Evolutionary conservation across 2,888 invertebrate species (phyloP).

Genomic region (Hyppa rectilinea): DNA sequence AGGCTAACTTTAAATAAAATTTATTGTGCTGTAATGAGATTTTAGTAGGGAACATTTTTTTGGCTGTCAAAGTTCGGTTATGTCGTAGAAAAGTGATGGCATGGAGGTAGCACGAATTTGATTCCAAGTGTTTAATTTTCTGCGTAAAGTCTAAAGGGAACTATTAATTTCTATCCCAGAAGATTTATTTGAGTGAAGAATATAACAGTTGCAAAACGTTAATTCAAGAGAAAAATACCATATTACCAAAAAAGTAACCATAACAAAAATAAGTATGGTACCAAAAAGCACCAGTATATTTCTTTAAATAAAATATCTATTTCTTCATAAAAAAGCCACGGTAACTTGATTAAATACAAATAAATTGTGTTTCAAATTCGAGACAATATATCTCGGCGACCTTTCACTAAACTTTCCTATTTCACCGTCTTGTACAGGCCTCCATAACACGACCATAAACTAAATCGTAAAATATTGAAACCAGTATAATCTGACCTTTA

Average conservation of each 20-base stretch:
- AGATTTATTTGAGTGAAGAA: background rate
- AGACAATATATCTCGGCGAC: conserved; percentile 78
- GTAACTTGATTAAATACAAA: conserved; percentile 70
- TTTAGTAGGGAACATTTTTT: conserved; percentile 62
- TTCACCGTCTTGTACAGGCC: conserved; percentile 76
- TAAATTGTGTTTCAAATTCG: conserved; percentile 69
- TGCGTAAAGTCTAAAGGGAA: background rate
- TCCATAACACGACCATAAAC: conserved; percentile 78
- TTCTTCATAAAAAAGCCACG: conserved; percentile 24
- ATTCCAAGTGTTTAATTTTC: background rate
- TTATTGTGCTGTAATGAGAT: conserved; percentile 74
- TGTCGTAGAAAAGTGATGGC: background rate
- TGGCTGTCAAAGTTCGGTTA: conserved; percentile 52
- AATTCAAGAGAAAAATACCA: background rate
- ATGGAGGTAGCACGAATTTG: background rate
- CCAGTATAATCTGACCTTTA: conserved; percentile 56
- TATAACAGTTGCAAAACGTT: background rate
- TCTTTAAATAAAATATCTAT: background rate
- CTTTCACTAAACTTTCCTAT: conserved; percentile 83
- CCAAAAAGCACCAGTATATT: background rate
- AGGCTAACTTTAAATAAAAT: conserved; percentile 67
- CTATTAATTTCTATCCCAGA: background rate
- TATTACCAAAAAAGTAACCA: background rate
- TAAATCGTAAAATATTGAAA: conserved; percentile 74
- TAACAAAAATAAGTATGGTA: background rate